Percentiles rank a stretch among this genome's conserved stretches.
These are phyloP conservation scores for Drosophila meridiana DNA, from an alignment of 2,888 invertebrate genomes.

Conservation along the genomic window DNA sequence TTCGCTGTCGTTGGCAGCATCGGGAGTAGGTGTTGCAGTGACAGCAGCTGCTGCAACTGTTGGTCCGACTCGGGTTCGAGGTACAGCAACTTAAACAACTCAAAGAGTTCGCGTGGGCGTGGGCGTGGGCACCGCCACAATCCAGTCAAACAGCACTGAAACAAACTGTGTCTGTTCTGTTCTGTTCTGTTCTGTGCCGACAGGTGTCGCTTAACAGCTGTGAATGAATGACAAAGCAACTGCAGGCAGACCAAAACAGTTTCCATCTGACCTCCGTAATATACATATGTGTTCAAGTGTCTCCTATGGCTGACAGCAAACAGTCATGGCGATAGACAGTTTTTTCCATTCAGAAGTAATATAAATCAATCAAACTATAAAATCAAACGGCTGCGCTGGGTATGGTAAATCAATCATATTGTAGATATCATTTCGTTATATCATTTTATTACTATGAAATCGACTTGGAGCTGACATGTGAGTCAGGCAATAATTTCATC, in stretches of 20 bases:
- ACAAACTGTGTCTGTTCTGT: not conserved
- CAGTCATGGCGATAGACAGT: not conserved
- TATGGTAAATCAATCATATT: not conserved
- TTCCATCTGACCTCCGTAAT: not conserved
- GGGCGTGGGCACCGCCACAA: not conserved
- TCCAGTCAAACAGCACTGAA: not conserved
- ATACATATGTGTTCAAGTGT: no score
- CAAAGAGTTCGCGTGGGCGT: conserved; percentile 10
- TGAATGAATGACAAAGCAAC: not conserved
- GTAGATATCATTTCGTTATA: not conserved
- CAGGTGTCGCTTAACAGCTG: not conserved
- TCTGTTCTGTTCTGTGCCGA: no score
- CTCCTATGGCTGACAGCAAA: not conserved
- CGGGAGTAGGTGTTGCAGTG: conserved; percentile 2
- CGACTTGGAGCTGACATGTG: not conserved
- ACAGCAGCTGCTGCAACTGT: conserved; percentile 7
- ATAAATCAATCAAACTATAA: conserved; percentile 7
- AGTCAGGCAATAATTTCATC: not conserved
- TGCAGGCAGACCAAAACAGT: not conserved
- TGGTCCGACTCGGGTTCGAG: not conserved
- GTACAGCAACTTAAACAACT: conserved; percentile 2
- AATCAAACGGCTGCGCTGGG: not conserved
- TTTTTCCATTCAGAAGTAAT: no score
- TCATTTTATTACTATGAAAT: not conserved
- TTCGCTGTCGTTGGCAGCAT: not conserved